phyloP scores from a whole-genome alignment of 2,113 vertebrate genomes.

The Paradisaea rubra region DNA sequence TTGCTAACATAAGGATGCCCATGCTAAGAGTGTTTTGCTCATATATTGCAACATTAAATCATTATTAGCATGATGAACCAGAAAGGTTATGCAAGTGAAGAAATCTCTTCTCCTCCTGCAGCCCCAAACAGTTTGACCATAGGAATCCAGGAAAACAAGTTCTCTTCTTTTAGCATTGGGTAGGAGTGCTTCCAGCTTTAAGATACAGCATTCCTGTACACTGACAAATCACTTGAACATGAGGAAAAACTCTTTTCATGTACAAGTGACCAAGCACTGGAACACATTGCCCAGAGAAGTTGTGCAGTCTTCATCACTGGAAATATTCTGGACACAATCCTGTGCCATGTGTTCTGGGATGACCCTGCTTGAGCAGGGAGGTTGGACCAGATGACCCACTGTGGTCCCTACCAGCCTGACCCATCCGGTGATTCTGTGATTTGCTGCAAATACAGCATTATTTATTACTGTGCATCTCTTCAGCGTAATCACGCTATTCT shows the following conservation, averaged over 20 bases:
- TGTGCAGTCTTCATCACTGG: neutral
- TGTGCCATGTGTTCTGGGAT: neutral
- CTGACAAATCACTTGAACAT: neutral
- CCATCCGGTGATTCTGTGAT: neutral
- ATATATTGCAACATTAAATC: neutral
- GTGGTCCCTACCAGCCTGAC: neutral
- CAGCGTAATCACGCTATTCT: rapidly evolving
- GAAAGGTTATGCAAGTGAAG: neutral
- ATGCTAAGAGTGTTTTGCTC: neutral
- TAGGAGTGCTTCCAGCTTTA: neutral
- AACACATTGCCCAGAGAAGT: neutral
- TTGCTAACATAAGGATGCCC: neutral
- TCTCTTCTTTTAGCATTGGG: neutral
- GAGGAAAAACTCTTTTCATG: neutral
- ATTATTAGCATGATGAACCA: neutral
- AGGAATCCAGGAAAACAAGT: neutral
- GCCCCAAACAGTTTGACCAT: neutral
- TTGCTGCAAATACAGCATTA: neutral
- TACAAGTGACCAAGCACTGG: neutral
- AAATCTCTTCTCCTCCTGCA: neutral
- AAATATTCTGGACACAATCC: neutral
- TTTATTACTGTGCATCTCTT: neutral
- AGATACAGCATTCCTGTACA: neutral
- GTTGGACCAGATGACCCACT: neutral
- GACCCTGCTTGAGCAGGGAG: neutral